Evolutionary conservation across 2,113 vertebrate genomes (phyloP), one percentile per base, ranked within the genome.

Genomic region (Sinosuthora webbiana): DNA sequence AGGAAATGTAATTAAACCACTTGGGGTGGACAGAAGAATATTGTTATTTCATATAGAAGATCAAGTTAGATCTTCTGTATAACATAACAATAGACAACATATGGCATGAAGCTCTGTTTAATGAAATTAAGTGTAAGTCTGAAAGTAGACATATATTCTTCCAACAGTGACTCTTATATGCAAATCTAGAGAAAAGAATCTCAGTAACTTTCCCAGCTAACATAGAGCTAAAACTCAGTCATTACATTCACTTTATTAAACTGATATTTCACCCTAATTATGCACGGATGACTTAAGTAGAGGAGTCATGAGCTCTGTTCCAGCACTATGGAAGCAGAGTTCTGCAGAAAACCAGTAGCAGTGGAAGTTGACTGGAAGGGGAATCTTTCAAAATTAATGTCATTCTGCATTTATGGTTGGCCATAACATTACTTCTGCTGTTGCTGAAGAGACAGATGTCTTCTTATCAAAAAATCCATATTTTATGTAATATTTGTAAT

Each of bases 191-290:
- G 21, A 84, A 85, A 69, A 88, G 62, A 87, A 44, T 45, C 42
- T 74, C 59, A 49, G 49, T 69, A 77, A 80, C 45, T 64, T 78
- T 68, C 33, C 41, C 47, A 52, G n/a, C 23, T 76, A 82, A 41
- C 25, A 64, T 0, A 52, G 15, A 71, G 31, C 25, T 84, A 41
- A 57, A 88, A 73, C 10, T 89, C 57, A 52, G 65, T 39, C 55
- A 75, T 68, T 84, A 86, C 8, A 59, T 62, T 86, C 25, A 63
- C 33, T 79, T 95, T 81, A 87, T 93, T 90, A 93, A 95, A 94
- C 37, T 84, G 73, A 87, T 93, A 89, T 95, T 88, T 96, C 80
- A 83, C 79, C 71, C 75, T 79, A 81, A 87, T 92, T 92, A 69
- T 65, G 42, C 19, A 57, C 7, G 33, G 41, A 52, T 62, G 37